Evolutionary conservation across 2,113 vertebrate genomes (phyloP), one percentile per base, ranked within the genome.

Genomic region (Ctenomys sociabilis): DNA sequence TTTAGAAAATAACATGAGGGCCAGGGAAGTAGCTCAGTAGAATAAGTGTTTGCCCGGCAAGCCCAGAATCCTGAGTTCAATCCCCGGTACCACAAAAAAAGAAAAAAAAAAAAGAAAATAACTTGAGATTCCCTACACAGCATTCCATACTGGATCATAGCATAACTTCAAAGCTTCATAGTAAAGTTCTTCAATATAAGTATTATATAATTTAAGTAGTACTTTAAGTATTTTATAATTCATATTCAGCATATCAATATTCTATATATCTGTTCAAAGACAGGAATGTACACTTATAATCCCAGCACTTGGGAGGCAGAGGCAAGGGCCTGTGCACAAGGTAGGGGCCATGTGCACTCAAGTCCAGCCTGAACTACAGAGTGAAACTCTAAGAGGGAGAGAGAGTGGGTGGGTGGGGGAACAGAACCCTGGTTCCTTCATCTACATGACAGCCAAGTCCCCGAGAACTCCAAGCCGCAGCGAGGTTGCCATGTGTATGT

Each of bases 401-500:
- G 35, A 7, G 68, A 35, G 32, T 21, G 35, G 21, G 68, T n/a
- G 32, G 21, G 68, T 4, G n/a, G 19, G 68, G 6, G n/a, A 22
- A 37, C 2, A 72, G n/a, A 72, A 43, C 22, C 13, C 68, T 4
- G 0, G 22, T 28, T 85, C 93, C 57, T 63, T 4, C 26, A 54
- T 64, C 24, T 87, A 85, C 11, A 52, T 16, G 84, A 59, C 85
- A 90, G 40, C 5, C 57, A n/a, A 19, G 90, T 40, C 94, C 90
- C 82, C 59, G 37, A 72, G 88, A 75, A 78, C 96, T 91, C 93
- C 82, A 57, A 88, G 61, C 75, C 90, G 81, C 61, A 40, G 49
- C 26, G 6, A 9, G 1, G 16, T 0, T 3, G 5, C 2, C 3
- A 14, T 40, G 14, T 0, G 45, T 35, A 37, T 0, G 0, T 0